A percentile compares a stretch with the other conserved stretches of the same genome.
phyloP scores from a whole-genome alignment of 2,888 invertebrate species.

The Ectropis crepuscularia region DNA sequence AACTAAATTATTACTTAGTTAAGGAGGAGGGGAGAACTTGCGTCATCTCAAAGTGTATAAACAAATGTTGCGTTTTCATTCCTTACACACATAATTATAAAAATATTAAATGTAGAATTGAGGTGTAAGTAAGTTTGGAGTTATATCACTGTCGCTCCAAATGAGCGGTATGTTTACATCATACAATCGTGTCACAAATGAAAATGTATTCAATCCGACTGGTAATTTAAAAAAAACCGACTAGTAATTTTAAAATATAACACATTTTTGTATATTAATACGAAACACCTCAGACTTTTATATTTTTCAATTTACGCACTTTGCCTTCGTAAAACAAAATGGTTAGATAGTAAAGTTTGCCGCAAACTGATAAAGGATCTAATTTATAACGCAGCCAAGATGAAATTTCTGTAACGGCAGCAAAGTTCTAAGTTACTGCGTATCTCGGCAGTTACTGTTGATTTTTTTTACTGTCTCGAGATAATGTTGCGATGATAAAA shows the following conservation, averaged over 20 bases:
- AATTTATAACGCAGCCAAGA: conserved; percentile 66
- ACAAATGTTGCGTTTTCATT: no score
- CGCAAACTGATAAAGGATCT: conserved; percentile 68
- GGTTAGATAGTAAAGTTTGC: conserved; percentile 63
- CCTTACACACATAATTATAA: no score
- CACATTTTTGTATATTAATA: background rate
- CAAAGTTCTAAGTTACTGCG: conserved; percentile 53
- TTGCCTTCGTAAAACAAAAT: conserved; percentile 62
- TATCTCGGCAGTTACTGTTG: conserved; percentile 50
- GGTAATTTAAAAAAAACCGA: no score
- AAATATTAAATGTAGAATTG: no score
- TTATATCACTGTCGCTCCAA: background rate
- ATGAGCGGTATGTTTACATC: background rate
- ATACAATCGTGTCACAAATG: background rate
- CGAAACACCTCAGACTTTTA: background rate
- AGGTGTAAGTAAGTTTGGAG: no score
- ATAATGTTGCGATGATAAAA: conserved; percentile 44
- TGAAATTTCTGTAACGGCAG: conserved; percentile 51
- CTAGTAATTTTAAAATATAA: no score
- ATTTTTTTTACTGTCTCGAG: conserved; percentile 52
- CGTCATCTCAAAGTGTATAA: no score
- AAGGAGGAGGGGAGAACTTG: no score
- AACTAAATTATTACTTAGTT: no score
- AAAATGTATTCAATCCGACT: background rate
- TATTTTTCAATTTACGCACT: conserved; percentile 67